Percentiles rank a stretch among this genome's conserved stretches.
These are phyloP conservation scores for Eupithecia inturbata DNA, from an alignment of 2,888 invertebrate species.

Conservation along the genomic window DNA sequence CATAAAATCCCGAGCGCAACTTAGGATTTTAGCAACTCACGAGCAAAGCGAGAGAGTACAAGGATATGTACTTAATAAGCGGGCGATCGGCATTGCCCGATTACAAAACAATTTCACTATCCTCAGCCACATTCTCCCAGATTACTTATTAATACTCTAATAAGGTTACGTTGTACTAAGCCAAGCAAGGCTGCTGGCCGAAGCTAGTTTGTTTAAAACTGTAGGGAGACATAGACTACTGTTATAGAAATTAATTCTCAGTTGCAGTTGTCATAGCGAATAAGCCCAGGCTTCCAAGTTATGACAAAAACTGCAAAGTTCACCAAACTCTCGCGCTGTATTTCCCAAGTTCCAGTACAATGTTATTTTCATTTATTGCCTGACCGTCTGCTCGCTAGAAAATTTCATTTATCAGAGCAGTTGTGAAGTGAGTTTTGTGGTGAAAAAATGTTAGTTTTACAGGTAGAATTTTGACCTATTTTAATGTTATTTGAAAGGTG, in stretches of 20 bases:
- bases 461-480: slow-evolving; percentile 8
- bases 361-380: slow-evolving; percentile 47
- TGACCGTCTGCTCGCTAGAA: slow-evolving; percentile 42
- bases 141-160: neutral
- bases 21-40: no score
- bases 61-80: no score
- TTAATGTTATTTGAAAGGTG: neutral
- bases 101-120: neutral
- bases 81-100: neutral
- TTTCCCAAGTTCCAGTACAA: slow-evolving; percentile 39
- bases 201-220: neutral
- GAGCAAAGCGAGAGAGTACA: no score
- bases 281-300: slow-evolving; percentile 15
- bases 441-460: slow-evolving; percentile 25
- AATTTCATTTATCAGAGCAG: slow-evolving; percentile 45
- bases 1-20: no score
- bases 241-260: neutral
- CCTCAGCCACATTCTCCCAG: neutral
- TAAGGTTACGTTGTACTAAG: neutral
- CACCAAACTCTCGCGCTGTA: slow-evolving; percentile 39
- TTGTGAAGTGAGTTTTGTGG: slow-evolving; percentile 22
- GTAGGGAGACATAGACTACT: neutral
- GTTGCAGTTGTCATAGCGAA: slow-evolving; percentile 9
- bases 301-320: slow-evolving; percentile 42
- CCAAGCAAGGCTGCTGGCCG: neutral